Percentiles rank a stretch among this genome's conserved stretches.
Evolutionary conservation across 2,797 vertebrate species (phyloP).

Genomic region (Chiroxiphia lanceolata): DNA sequence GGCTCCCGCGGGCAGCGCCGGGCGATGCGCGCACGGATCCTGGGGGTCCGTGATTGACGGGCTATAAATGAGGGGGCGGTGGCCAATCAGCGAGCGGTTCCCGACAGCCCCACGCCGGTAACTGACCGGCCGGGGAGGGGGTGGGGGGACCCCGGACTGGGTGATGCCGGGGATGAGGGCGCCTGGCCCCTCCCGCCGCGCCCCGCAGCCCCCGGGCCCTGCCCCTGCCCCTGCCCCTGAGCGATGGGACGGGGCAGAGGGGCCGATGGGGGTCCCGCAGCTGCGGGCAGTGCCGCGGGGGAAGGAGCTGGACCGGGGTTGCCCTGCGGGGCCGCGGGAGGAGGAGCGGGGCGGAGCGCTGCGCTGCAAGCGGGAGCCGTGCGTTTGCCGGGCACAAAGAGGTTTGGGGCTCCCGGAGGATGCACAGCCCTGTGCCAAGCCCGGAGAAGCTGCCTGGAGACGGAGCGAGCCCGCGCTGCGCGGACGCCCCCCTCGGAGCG

Average conservation of each 20-base stretch:
- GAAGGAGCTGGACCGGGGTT: not conserved
- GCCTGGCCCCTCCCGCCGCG: no score
- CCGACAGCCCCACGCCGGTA: slow-evolving; percentile 28
- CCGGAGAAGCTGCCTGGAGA: not conserved
- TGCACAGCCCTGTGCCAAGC: not conserved
- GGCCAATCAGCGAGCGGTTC: slow-evolving; percentile 86
- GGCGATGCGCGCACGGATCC: slow-evolving; percentile 76
- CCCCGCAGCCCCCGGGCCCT: no score
- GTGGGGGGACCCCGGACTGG: not conserved
- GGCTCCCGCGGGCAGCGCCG: not conserved
- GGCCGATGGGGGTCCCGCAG: not conserved
- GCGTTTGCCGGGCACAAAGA: not conserved
- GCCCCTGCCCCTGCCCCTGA: not conserved
- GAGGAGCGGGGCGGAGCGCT: not conserved
- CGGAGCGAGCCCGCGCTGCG: not conserved
- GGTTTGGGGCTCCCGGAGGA: not conserved
- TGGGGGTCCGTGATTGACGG: slow-evolving; percentile 84
- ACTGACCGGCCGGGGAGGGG: not conserved
- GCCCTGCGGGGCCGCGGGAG: not conserved
- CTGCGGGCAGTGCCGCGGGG: not conserved
- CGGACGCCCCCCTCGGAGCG: not conserved
- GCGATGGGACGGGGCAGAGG: not conserved
- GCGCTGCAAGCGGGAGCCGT: not conserved
- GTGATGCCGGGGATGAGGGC: not conserved
- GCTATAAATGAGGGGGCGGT: slow-evolving; percentile 79